Conservation (phyloP, 2,888 invertebrate genomes). For the Sarcophaga rosellei region DNA sequence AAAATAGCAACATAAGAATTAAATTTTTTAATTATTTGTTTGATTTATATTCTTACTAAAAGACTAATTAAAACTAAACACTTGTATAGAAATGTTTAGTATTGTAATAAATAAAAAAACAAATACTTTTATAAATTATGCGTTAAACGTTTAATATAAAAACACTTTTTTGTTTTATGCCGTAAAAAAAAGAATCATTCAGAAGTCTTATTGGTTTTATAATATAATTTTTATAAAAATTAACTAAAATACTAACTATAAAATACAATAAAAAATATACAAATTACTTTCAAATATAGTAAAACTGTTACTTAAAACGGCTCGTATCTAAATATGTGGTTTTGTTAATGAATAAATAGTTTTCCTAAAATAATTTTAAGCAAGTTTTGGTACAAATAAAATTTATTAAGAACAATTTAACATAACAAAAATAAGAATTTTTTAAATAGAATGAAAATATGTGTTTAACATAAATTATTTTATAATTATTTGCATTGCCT, state of each 20-base stretch:
- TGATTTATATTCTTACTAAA: not conserved
- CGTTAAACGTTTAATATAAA: conserved; percentile 52
- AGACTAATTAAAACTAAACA: conserved; percentile 51
- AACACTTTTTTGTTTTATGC: conserved; percentile 22
- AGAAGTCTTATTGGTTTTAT: conserved; percentile 19
- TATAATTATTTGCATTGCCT: too few species aligned
- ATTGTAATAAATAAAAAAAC: conserved; percentile 55
- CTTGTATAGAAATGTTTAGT: conserved; percentile 58
- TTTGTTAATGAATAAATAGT: too few species aligned
- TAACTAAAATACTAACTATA: conserved; percentile 55
- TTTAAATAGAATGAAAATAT: too few species aligned
- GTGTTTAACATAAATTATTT: too few species aligned
- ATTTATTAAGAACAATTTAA: too few species aligned
- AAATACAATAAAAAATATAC: conserved; percentile 30
- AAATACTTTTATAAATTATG: conserved; percentile 63
- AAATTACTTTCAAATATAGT: not conserved
- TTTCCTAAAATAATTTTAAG: too few species aligned
- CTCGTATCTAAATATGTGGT: too few species aligned
- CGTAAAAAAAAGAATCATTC: conserved; percentile 17
- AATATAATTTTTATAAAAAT: conserved; percentile 37
- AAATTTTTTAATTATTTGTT: conserved; percentile 15
- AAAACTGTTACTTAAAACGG: too few species aligned
- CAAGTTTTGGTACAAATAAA: too few species aligned
- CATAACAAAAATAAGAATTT: too few species aligned
- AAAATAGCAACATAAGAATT: conserved; percentile 52